Conservation (phyloP, 2,113 vertebrate genomes). For the Atlantisia rogersi region DNA sequence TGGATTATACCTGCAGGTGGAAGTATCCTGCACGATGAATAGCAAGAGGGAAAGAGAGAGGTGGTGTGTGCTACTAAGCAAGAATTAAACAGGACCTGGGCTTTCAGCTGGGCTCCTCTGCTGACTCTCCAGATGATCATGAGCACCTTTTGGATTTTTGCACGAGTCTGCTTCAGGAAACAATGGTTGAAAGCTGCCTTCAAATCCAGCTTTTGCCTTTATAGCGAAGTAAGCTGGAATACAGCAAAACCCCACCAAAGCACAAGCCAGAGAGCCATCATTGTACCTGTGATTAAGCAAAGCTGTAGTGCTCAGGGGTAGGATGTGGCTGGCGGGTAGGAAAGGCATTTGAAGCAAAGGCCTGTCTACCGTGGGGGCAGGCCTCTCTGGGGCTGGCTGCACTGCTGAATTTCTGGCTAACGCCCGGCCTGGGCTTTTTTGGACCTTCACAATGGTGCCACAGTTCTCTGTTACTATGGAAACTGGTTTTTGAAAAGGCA, state of each 20-base stretch:
- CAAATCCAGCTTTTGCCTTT: background rate
- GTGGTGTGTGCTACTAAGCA: fast-evolving
- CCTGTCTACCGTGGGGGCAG: background rate
- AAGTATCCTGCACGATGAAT: fast-evolving
- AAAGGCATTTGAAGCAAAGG: background rate
- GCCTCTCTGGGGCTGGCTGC: background rate
- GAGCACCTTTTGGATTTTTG: background rate
- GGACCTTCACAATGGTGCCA: slow-evolving; percentile 50
- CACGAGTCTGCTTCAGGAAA: background rate
- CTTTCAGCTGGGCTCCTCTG: background rate
- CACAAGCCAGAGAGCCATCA: background rate
- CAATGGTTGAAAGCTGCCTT: background rate
- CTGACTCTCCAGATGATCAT: fast-evolving
- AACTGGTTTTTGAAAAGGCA: slow-evolving; percentile 40
- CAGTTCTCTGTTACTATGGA: slow-evolving; percentile 61
- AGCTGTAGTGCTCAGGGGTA: background rate
- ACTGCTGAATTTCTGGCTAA: slow-evolving; percentile 11
- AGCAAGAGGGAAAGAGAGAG: background rate
- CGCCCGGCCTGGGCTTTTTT: background rate
- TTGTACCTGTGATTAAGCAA: background rate
- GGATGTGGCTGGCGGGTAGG: background rate
- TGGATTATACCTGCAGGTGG: background rate
- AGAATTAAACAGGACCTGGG: background rate
- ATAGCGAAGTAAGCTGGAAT: background rate
- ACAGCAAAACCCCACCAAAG: background rate